Conservation (phyloP, 2,113 vertebrate species). For the Leiothrix lutea region DNA sequence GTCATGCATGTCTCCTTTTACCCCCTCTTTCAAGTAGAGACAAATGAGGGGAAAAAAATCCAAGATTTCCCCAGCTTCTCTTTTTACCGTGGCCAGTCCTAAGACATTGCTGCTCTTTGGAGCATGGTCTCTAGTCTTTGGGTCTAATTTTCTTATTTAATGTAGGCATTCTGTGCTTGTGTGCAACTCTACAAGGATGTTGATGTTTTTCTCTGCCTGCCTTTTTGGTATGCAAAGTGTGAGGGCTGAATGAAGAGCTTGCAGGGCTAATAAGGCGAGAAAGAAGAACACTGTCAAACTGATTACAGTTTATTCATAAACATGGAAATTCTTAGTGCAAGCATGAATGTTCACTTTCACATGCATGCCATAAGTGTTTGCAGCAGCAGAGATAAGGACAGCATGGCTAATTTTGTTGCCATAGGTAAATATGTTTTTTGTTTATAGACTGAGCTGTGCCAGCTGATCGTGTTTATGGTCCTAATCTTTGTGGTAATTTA, state of each 20-base stretch:
- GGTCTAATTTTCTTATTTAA: not conserved
- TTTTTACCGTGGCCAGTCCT: not conserved
- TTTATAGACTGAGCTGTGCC: not conserved
- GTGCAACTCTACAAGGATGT: not conserved
- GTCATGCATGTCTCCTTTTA: not conserved
- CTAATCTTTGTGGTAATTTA: not conserved
- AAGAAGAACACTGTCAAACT: not conserved
- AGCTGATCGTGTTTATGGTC: not conserved
- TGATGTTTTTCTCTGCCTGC: not conserved
- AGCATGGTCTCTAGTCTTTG: not conserved
- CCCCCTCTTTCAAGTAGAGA: not conserved
- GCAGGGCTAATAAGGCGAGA: not conserved
- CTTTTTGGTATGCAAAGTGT: not conserved
- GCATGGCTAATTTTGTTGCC: not conserved
- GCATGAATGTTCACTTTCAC: not conserved
- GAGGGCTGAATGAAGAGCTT: not conserved
- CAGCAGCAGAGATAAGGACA: not conserved
- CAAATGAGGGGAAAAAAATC: not conserved
- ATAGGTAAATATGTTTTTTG: not conserved
- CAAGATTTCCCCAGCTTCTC: not conserved
- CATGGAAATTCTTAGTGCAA: not conserved
- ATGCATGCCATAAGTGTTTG: not conserved
- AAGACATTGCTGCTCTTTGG: not conserved
- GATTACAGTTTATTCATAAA: not conserved
- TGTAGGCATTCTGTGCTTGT: not conserved